phyloP scores from a whole-genome alignment of 2,113 vertebrate species.

The Festucalex cinctus region DNA sequence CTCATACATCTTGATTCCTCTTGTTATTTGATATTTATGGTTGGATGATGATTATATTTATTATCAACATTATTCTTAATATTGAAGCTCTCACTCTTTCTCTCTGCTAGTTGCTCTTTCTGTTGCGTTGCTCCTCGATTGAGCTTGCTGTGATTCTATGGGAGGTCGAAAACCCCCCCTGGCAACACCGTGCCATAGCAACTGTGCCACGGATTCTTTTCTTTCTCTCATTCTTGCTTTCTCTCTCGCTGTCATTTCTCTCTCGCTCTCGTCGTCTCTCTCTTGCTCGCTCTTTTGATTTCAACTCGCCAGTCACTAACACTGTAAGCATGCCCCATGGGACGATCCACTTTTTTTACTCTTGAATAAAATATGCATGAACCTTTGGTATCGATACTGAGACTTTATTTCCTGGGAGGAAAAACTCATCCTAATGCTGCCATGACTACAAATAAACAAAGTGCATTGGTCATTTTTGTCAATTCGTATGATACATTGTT shows the following conservation, averaged over 20 bases:
- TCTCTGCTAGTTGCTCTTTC: slow-evolving; percentile 67
- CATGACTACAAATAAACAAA: no score
- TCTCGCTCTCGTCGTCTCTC: slow-evolving; percentile 36
- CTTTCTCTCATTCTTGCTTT: slow-evolving; percentile 40
- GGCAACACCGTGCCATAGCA: slow-evolving; percentile 66
- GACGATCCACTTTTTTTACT: slow-evolving; percentile 81
- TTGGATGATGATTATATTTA: slow-evolving; percentile 70
- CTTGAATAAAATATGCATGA: slow-evolving; percentile 88
- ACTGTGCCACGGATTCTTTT: slow-evolving; percentile 64
- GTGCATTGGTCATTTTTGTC: no score
- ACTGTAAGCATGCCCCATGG: slow-evolving; percentile 83
- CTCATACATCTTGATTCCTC: slow-evolving; percentile 67
- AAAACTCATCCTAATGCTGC: no score
- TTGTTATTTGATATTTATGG: slow-evolving; percentile 71
- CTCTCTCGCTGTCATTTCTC: slow-evolving; percentile 31
- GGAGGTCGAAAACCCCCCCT: slow-evolving; percentile 63
- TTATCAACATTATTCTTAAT: slow-evolving; percentile 72
- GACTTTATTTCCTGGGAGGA: slow-evolving; percentile 35
- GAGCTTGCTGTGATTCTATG: slow-evolving; percentile 74
- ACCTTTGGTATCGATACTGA: slow-evolving; percentile 65
- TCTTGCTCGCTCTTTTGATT: slow-evolving; percentile 56
- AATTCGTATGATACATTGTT: no score
- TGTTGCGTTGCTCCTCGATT: slow-evolving; percentile 69
- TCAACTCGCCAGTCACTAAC: slow-evolving; percentile 72
- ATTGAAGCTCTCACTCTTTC: slow-evolving; percentile 58